A percentile compares a stretch with the other conserved stretches of the same genome.
These are phyloP conservation scores for Chromis chromis DNA, from an alignment of 2,797 vertebrate genomes.

Conservation along the genomic window DNA sequence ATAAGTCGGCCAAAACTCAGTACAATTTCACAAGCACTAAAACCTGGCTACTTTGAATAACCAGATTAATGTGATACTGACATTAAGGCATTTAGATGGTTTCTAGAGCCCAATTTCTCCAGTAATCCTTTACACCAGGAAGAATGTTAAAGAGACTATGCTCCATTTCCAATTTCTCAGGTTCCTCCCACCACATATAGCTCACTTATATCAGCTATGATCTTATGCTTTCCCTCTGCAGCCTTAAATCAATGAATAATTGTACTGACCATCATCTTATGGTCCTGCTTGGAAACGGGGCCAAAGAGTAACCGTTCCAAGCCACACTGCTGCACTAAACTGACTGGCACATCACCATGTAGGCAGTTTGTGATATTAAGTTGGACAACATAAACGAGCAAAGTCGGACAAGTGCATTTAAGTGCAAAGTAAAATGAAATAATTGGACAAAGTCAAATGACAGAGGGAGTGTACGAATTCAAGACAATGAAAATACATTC, in stretches of 20 bases:
- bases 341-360: neutral
- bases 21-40: slow-evolving; percentile 1
- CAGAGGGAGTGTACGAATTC: neutral
- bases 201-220: neutral
- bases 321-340: neutral
- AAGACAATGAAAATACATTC: neutral
- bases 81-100: slow-evolving; percentile 30
- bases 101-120: neutral
- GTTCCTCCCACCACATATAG: neutral
- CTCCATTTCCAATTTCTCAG: slow-evolving; percentile 3
- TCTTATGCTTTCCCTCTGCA: neutral
- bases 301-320: neutral
- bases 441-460: neutral
- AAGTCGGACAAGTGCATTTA: neutral
- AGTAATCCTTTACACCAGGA: slow-evolving; percentile 6
- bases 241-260: neutral
- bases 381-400: no score
- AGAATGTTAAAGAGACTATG: slow-evolving; percentile 11
- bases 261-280: neutral
- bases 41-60: slow-evolving; percentile 6
- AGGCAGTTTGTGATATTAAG: neutral
- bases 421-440: neutral
- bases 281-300: neutral
- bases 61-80: slow-evolving; percentile 24
- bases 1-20: slow-evolving; percentile 66